Evolutionary conservation across 2,113 vertebrate species (phyloP), one percentile per base, ranked within the genome.

Genomic region (Oriolus oriolus): DNA sequence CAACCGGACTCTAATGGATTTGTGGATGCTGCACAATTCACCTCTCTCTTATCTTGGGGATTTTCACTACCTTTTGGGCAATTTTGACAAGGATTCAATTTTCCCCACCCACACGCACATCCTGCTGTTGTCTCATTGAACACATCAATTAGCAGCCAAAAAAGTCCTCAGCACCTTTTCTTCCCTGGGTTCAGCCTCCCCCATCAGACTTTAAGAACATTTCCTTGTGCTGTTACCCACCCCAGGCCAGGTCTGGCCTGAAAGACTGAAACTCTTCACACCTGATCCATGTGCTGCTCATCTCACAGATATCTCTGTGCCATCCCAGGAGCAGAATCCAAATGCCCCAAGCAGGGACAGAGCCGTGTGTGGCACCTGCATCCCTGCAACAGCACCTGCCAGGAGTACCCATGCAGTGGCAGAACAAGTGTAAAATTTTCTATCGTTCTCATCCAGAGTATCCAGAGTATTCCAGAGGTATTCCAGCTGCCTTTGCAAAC

Each of bases 11-110:
- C 23, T 44, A 42, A 79, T 44, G 84, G 54, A 16, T 94, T 84
- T 89, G 77, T 54, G 71, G 88, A 68, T 69, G 71, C 59, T 4
- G 19, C 71, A 57, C 75, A 88, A 92, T n/a, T 95, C 85, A 92
- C 92, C 82, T 73, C 74, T 80, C 69, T 41, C 70, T 80, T n/a
- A 85, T 73, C 79, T 68, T 42, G 27, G 79, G 50, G 41, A 90
- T 75, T 87, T 96, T 94, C 74, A 76, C 91, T 91, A 95, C 86
- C 88, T 95, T 93, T 79, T 50, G 88, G 92, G 75, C 78, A 87
- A 94, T 95, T 95, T 90, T 85, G 90, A 96, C 90, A 85, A 90
- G 66, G 87, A 85, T 57, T 69, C 78, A 18, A 50, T 95, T 93
- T 93, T 94, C 66, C n/a, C 45, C 60, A 39, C 92, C 94, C 75